Evolutionary conservation across 2,797 vertebrate genomes (phyloP).

Genomic region (Babyrousa celebensis): DNA sequence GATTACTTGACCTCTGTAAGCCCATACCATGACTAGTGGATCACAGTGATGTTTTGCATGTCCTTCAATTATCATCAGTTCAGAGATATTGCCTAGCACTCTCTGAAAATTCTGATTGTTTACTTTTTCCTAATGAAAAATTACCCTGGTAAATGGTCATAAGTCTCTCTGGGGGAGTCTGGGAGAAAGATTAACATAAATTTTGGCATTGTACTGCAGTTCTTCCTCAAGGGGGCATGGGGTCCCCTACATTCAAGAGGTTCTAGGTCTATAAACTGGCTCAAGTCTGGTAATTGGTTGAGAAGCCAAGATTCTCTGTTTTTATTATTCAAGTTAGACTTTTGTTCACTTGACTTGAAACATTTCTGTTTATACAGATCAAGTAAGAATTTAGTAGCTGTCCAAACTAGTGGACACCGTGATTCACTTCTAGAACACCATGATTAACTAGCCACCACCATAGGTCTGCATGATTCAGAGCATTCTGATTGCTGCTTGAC

Average conservation of each 20-base stretch:
- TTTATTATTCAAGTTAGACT: not conserved
- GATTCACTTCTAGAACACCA: not conserved
- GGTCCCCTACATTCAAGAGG: not conserved
- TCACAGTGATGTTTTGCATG: not conserved
- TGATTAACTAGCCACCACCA: not conserved
- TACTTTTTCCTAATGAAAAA: not conserved
- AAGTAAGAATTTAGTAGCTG: not conserved
- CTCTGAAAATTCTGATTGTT: not conserved
- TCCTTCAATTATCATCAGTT: not conserved
- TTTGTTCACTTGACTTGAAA: not conserved
- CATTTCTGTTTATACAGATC: not conserved
- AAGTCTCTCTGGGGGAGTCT: not conserved
- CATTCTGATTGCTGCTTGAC: not conserved
- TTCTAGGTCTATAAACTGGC: not conserved
- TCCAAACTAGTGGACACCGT: not conserved
- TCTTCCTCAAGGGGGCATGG: not conserved
- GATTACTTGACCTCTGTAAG: not conserved
- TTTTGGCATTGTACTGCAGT: not conserved
- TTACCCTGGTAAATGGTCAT: not conserved
- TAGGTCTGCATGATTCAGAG: not conserved
- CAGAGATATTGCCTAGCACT: not conserved
- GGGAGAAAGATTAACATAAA: slow-evolving; percentile 2
- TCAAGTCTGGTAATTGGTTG: not conserved
- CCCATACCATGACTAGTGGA: not conserved
- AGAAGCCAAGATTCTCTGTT: not conserved